Evolutionary conservation across 2,113 vertebrate genomes (phyloP).

Genomic region (Rhinichthys klamathensis): DNA sequence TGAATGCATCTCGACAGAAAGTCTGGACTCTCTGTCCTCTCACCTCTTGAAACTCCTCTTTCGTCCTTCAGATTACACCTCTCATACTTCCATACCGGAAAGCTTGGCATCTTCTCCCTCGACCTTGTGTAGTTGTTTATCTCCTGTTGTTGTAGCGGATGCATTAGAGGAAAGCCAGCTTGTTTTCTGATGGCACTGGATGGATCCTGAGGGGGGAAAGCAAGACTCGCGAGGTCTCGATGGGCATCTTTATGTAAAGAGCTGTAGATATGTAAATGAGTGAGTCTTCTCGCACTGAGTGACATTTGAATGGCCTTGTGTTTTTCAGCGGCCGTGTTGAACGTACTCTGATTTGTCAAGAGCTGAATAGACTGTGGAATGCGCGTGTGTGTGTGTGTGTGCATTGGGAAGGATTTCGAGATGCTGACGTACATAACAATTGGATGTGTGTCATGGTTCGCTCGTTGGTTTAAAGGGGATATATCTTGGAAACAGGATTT

Average conservation of each 20-base stretch:
- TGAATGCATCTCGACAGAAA: not conserved
- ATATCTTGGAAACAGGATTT: not conserved
- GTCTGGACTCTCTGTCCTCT: not conserved
- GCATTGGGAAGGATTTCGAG: slow-evolving; percentile 12
- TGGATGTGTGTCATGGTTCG: not conserved
- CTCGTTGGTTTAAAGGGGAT: not conserved
- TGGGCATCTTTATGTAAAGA: slow-evolving; percentile 29
- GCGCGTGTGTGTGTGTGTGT: slow-evolving; percentile 6
- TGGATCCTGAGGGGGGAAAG: not conserved
- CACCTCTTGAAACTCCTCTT: not conserved
- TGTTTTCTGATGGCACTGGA: slow-evolving; percentile 13
- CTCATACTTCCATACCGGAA: not conserved
- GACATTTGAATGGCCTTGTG: slow-evolving; percentile 36
- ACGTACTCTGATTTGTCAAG: slow-evolving; percentile 20
- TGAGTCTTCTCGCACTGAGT: not conserved
- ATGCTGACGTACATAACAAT: not conserved
- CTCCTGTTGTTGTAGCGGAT: not conserved
- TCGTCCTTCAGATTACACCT: slow-evolving; percentile 36
- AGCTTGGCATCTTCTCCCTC: not conserved
- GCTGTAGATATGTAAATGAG: slow-evolving; percentile 51
- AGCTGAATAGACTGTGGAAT: slow-evolving; percentile 22
- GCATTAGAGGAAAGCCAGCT: slow-evolving; percentile 17
- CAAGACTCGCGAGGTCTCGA: not conserved
- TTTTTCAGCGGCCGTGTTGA: slow-evolving; percentile 31
- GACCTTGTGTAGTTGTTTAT: not conserved